Base-by-base conservation (phyloP, 2,113 vertebrate genomes). In the Perognathus longimembris region DNA sequence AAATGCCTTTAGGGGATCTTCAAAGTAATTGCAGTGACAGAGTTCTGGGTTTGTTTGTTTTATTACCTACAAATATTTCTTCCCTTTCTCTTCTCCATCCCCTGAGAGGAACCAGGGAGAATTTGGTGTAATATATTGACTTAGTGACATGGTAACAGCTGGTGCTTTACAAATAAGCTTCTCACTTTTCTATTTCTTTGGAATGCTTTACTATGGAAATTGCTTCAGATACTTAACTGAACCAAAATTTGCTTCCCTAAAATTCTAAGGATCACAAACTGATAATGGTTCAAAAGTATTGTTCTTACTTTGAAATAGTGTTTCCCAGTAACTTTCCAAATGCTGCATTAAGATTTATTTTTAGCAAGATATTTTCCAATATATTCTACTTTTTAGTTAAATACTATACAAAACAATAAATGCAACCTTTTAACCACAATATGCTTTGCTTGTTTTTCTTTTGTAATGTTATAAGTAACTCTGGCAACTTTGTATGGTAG, bases 341-440 rank as follows among this genome's bases (percentile, higher is more conserved):
- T 54, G 42, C 54, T 81, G 50, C 79, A 15, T 30, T 71, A 77
- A 89, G 12, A 57, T 86, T 88, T 95, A 93, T 95, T 96, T 96
- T 94, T 95, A 93, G 85, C 54, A 64, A 93, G 95, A 6, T 75
- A 30, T 67, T 54, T 54, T 93, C 42, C 5, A 81, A 82, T 71
- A 81, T 95, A 89, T 61, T 94, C 30, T 95, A 88, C 86, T 67
- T 95, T 92, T 96, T 90, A 92, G 92, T 96, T 88, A 92, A 21
- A 86, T 86, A 50, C 28, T 89, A 45, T 74, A 90, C 9, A 84
- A 93, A 92, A 92, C 74, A 95, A 92, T 97, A 97, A 97, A 96
- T 45, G 45, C 26, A 64, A 66, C 15, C 9, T 91, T 63, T 40
- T 85, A 86, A 95, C 15, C 71, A 86, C 6, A 80, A 0, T 74